Percentiles rank a stretch among this genome's conserved stretches.
These are phyloP conservation scores for Coecobrya sp. DNA, from an alignment of 2,888 invertebrate species.

Conservation along the genomic window DNA sequence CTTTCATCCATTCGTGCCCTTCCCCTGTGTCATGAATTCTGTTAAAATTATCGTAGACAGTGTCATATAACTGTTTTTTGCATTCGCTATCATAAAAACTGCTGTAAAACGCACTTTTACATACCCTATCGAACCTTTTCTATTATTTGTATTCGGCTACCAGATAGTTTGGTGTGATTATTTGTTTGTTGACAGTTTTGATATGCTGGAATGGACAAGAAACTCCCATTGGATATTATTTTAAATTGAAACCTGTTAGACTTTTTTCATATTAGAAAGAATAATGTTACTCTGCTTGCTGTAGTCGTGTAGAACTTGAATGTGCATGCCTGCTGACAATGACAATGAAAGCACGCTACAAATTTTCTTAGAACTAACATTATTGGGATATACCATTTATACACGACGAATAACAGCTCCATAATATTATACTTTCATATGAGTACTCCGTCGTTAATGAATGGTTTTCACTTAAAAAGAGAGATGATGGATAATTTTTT, in stretches of 20 bases:
- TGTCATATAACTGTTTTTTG: not conserved
- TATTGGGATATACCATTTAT: not conserved
- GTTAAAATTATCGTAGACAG: constrained; percentile 5
- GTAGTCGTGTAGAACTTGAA: no score
- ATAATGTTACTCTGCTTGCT: no score
- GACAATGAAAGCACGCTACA: not conserved
- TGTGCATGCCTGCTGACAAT: not conserved
- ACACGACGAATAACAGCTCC: not conserved
- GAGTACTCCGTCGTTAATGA: constrained; percentile 47
- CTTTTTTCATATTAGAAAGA: no score
- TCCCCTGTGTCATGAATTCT: not conserved
- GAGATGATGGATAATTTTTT: constrained; percentile 74
- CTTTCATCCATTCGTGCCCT: not conserved
- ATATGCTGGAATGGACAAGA: not conserved
- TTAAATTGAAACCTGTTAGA: constrained; percentile 65
- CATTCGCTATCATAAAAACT: not conserved
- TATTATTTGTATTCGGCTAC: not conserved
- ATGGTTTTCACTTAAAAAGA: constrained; percentile 66
- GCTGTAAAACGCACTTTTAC: not conserved
- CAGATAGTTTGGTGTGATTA: constrained; percentile 8
- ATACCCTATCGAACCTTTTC: not conserved
- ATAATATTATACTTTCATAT: constrained; percentile 37
- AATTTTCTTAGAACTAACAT: not conserved
- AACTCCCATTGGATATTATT: constrained; percentile 60
- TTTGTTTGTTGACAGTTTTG: constrained; percentile 55